These are phyloP conservation scores for Corynorhinus townsendii DNA, from an alignment of 2,113 vertebrate genomes.

Conservation along the genomic window DNA sequence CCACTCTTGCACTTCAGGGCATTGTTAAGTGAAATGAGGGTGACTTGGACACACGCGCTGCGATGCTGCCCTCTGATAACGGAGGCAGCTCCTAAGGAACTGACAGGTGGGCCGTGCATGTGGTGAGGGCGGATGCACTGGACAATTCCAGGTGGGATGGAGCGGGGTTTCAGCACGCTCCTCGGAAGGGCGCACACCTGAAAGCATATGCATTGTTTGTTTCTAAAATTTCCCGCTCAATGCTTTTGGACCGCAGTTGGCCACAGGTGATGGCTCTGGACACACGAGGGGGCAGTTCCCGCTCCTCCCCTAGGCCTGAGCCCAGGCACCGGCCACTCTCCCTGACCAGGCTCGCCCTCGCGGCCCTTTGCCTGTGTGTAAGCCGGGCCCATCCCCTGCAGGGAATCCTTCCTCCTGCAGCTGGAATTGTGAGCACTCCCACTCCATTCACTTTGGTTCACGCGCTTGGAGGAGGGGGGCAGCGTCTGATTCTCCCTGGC, in stretches of 20 bases:
- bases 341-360: neutral
- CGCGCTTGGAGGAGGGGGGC: neutral
- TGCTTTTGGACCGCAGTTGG: neutral
- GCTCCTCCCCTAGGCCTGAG: neutral
- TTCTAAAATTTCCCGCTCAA: too few relatives aligned
- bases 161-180: too few relatives aligned
- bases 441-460: accelerated
- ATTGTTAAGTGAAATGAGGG: too few relatives aligned
- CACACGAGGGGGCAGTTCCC: accelerated
- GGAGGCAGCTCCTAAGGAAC: neutral
- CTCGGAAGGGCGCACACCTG: too few relatives aligned
- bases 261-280: neutral
- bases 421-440: neutral
- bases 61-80: neutral
- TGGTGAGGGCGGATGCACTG: accelerated
- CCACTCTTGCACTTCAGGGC: too few relatives aligned
- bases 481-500: neutral
- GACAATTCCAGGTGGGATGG: neutral
- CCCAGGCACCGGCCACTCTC: neutral
- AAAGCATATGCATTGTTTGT: neutral
- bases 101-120: accelerated
- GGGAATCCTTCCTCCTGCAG: neutral
- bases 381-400: accelerated
- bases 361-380: neutral
- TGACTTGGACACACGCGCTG: too few relatives aligned